Evolutionary conservation across 2,888 invertebrate species (phyloP), one percentile per base, ranked within the genome.

Genomic region (Daptonema setosum): DNA sequence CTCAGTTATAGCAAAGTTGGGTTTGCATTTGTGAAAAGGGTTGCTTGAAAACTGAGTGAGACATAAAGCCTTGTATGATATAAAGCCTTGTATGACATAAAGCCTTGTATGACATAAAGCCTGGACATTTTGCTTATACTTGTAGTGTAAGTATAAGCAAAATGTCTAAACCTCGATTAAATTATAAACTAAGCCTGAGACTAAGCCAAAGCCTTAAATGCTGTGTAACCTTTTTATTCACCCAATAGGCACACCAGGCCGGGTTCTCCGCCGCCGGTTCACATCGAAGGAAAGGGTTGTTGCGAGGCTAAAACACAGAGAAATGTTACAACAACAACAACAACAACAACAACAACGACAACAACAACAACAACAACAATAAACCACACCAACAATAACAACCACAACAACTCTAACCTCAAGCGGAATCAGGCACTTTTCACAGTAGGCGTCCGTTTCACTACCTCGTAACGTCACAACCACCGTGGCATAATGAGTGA

Each of bases 401-500:
- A 56, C 48, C 26, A 47, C 11, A 52, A 50, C 52, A 24, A 41
- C 43, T 28, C 51, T 28, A 17, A 52, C 50, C 24, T 58, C 58
- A 41, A 68, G 57, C 24, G 56, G 60, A 14, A 63, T 58, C 14
- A 66, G 59, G 22, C 54, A 51, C 1, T 57, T 54, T 17, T 48
- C 30, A 56, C 65, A 65, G 60, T 61, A 67, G 60, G 24, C 43
- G 57, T 68, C 68, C 2, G 63, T 61, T 11, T 59, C 60, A n/a
- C 65, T 63, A 24, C 59, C 61, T 29, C 57, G 58, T 1, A 57
- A n/a, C 50, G 63, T 63, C 5, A 69, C 56, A 8, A 70, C 68
- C 5, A 71, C 56, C 1, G 69, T 70, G 17, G 69, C 64, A 56
- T 70, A 69, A 61, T 71, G 71, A 8, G 61, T 60, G 20, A 56